Conservation (phyloP, 2,888 invertebrate genomes). For the Xiphydria camelus region DNA sequence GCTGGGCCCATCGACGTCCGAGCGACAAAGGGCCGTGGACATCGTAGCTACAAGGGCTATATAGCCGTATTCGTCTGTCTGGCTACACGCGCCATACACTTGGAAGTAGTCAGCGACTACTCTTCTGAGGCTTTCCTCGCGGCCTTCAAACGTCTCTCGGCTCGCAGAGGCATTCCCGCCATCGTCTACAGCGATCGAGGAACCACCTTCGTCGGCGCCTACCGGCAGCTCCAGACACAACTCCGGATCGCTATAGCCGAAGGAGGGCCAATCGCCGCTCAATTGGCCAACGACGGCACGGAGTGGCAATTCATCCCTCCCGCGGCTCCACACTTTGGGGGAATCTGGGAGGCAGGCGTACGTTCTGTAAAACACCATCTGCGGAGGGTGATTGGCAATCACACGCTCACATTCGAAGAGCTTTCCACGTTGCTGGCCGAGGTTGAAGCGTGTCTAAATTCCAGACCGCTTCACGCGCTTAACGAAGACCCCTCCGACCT, state of each 20-base stretch:
- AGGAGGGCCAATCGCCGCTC: constrained; percentile 4
- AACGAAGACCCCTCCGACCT: constrained; percentile 16
- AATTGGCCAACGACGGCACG: constrained; percentile 14
- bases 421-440: constrained; percentile 18
- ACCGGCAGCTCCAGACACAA: constrained; percentile 23
- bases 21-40: constrained; percentile 19
- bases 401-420: constrained; percentile 30
- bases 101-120: constrained; percentile 31
- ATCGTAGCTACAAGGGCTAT: constrained; percentile 26
- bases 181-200: constrained; percentile 34
- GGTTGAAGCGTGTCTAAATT: constrained; percentile 26
- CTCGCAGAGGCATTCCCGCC: constrained; percentile 25
- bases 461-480: constrained; percentile 17
- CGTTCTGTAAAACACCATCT: constrained; percentile 35
- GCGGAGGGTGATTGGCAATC: constrained; percentile 23
- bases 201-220: constrained; percentile 36
- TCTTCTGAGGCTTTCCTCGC: constrained; percentile 30
- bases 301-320: constrained; percentile 33
- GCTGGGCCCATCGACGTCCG: constrained; percentile 26
- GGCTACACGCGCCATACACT: constrained; percentile 29
- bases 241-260: no score
- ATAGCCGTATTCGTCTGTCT: constrained; percentile 34
- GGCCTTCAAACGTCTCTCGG: constrained; percentile 26
- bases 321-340: constrained; percentile 32
- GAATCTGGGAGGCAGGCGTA: constrained; percentile 34